phyloP scores from a whole-genome alignment of 2,113 vertebrate genomes.

The Myocastor coypus region DNA sequence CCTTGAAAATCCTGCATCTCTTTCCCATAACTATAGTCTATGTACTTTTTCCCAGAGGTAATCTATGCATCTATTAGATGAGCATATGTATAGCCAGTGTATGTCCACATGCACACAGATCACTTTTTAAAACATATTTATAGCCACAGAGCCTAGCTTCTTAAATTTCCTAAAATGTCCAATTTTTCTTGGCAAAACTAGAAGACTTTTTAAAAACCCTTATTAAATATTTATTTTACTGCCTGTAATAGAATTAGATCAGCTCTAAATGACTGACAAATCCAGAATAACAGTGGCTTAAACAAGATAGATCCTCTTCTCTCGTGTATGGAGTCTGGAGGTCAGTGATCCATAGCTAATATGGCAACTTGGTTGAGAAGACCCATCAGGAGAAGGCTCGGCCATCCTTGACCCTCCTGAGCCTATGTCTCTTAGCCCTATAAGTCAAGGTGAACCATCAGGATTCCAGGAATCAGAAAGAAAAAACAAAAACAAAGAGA shows the following conservation, averaged over 20 bases:
- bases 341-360: not conserved
- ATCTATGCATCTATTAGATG: not conserved
- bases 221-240: conserved; percentile 59
- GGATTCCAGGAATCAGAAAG: not conserved
- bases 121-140: conserved; percentile 45
- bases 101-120: not conserved
- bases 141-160: not conserved
- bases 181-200: conserved; percentile 40
- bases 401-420: not conserved
- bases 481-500: not conserved
- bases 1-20: not conserved
- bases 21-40: not conserved
- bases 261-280: conserved; percentile 46
- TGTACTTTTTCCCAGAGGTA: not conserved
- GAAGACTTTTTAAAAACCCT: conserved; percentile 4
- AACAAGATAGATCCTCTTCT: conserved; percentile 12
- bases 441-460: not conserved
- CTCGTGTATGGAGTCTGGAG: not conserved
- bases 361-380: not conserved
- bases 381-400: not conserved
- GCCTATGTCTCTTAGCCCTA: not conserved
- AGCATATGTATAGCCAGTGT: not conserved
- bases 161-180: conserved; percentile 41
- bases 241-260: not conserved
- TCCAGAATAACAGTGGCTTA: not conserved